Evolutionary conservation across 2,113 vertebrate genomes (phyloP).

Genomic region (Amazona guildingii): DNA sequence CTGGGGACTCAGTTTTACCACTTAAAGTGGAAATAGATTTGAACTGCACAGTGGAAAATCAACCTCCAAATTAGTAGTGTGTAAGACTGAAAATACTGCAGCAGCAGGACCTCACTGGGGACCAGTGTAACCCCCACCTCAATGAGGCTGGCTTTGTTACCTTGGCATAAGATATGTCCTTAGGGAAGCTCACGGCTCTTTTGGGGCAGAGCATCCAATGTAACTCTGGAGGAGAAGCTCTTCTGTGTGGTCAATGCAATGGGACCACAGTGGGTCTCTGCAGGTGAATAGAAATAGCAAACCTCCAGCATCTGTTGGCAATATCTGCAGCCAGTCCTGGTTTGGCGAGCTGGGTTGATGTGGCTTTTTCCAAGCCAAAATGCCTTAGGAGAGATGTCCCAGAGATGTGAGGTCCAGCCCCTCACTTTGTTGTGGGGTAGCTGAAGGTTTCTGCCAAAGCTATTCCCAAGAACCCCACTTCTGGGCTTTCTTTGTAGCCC

Average conservation of each 20-base stretch:
- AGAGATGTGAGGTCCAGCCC: background rate
- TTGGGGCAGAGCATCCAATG: background rate
- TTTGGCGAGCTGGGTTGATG: accelerated
- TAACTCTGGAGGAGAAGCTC: background rate
- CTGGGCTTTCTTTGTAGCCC: background rate
- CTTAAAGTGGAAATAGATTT: constrained; percentile 55
- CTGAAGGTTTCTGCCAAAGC: background rate
- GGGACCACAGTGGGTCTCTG: background rate
- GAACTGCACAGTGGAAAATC: constrained; percentile 1
- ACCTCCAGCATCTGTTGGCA: background rate
- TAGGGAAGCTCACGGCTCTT: background rate
- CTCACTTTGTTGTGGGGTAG: background rate
- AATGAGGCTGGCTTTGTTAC: background rate
- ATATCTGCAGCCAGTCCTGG: background rate
- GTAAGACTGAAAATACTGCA: background rate
- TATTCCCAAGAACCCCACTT: background rate
- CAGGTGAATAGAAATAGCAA: background rate
- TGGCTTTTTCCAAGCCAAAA: background rate
- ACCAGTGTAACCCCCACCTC: background rate
- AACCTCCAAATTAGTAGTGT: background rate
- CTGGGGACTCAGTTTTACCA: constrained; percentile 43
- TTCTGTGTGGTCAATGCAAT: background rate
- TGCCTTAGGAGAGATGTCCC: background rate
- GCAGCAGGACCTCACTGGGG: background rate
- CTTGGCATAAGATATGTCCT: background rate